Evolutionary conservation across 2,888 invertebrate species (phyloP).

Genomic region (Callyntrura sp.): DNA sequence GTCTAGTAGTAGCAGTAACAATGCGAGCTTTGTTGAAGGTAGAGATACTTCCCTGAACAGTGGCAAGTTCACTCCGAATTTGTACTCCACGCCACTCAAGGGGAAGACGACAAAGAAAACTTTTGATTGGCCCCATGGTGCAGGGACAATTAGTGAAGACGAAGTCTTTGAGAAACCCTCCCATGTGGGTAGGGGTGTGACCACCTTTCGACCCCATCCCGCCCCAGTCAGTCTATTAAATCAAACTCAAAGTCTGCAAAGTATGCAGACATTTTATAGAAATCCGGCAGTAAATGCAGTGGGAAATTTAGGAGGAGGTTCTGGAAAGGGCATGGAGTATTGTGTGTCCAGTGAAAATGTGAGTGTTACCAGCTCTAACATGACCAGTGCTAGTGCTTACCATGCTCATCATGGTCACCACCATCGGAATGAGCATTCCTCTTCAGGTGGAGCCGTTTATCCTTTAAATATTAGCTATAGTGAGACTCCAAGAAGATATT

Average conservation of each 20-base stretch:
- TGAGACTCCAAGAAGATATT: constrained; percentile 7
- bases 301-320: neutral
- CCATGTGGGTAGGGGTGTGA: neutral
- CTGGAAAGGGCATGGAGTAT: constrained; percentile 28
- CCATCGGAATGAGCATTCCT: constrained; percentile 7
- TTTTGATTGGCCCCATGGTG: neutral
- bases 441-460: neutral
- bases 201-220: constrained; percentile 44
- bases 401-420: constrained; percentile 1
- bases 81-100: constrained; percentile 46
- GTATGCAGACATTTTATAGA: constrained; percentile 62
- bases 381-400: constrained; percentile 40
- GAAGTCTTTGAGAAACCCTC: constrained; percentile 29
- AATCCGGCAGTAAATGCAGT: neutral
- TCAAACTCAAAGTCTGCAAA: constrained; percentile 7
- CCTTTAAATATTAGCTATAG: constrained; percentile 68
- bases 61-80: constrained; percentile 47
- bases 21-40: constrained; percentile 34
- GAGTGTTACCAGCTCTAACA: constrained; percentile 62
- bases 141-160: constrained; percentile 29
- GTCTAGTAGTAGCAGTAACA: constrained; percentile 66
- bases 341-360: constrained; percentile 59
- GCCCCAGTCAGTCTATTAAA: constrained; percentile 17
- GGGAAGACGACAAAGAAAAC: neutral
- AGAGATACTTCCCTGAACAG: neutral